Conservation (phyloP, 2,888 invertebrate species). For the Adineta ricciae region DNA sequence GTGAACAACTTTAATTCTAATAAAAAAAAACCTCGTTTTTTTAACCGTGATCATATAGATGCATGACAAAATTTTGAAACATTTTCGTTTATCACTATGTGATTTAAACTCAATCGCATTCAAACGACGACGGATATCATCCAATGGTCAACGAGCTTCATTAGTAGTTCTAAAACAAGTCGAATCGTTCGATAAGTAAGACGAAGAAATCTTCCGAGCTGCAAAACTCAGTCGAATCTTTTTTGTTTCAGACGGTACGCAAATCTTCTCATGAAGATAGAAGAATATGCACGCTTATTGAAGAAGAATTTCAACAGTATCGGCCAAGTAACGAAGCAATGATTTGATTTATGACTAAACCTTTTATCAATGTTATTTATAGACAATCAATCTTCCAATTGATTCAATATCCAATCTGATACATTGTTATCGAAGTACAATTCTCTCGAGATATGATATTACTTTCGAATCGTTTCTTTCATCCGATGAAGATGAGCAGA, state of each 20-base stretch:
- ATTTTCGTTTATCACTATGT: neutral
- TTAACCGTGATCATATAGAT: neutral
- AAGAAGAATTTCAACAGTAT: neutral
- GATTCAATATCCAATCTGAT: neutral
- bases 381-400: neutral
- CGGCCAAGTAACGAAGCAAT: neutral
- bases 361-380: neutral
- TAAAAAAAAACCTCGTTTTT: neutral
- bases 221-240: no score
- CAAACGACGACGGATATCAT: neutral
- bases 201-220: no score
- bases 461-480: neutral
- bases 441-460: neutral
- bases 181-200: neutral
- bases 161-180: neutral
- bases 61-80: slow-evolving; percentile 7
- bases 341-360: neutral
- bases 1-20: neutral
- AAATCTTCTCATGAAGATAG: neutral
- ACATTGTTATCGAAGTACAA: neutral
- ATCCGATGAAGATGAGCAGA: neutral
- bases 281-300: neutral
- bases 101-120: neutral
- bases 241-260: neutral
- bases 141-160: neutral